Percentiles rank a stretch among this genome's conserved stretches.
Evolutionary conservation across 2,113 vertebrate genomes (phyloP).

Genomic region (Hiodon alosoides): DNA sequence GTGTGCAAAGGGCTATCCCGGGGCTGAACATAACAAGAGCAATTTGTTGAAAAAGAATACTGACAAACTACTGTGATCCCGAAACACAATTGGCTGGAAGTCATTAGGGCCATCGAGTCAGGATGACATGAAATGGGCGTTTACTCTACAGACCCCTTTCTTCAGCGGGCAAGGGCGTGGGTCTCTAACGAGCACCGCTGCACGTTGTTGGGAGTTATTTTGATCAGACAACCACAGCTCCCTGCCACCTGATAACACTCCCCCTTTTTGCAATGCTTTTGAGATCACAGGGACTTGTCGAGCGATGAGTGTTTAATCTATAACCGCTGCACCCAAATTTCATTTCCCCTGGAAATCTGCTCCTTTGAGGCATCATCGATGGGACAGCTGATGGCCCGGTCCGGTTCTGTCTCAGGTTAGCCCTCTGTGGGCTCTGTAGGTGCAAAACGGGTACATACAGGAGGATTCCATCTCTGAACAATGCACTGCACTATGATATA

Average conservation of each 20-base stretch:
- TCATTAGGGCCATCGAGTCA: conserved; percentile 12
- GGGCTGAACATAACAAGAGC: not conserved
- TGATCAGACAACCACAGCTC: conserved; percentile 10
- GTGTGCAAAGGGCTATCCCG: not conserved
- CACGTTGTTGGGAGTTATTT: conserved; percentile 10
- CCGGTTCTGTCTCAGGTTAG: not conserved
- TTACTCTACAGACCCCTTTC: not conserved
- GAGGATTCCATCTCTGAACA: too few relatives aligned
- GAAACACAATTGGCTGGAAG: not conserved
- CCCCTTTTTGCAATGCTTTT: conserved; percentile 8
- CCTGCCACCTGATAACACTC: conserved; percentile 2
- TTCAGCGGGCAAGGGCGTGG: not conserved
- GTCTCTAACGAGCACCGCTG: conserved; percentile 10
- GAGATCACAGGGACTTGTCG: conserved; percentile 20
- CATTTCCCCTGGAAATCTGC: conserved; percentile 10
- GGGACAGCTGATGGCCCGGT: not conserved
- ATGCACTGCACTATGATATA: too few relatives aligned
- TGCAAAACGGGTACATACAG: too few relatives aligned
- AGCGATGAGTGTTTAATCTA: conserved; percentile 14
- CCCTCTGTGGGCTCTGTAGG: too few relatives aligned
- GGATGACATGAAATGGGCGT: not conserved
- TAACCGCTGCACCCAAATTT: conserved; percentile 9
- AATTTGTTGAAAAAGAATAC: not conserved
- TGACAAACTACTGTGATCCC: not conserved
- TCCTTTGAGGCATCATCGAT: not conserved